phyloP scores from a whole-genome alignment of 1,140 invertebrate genomes.

The Saxidomus purpurata region DNA sequence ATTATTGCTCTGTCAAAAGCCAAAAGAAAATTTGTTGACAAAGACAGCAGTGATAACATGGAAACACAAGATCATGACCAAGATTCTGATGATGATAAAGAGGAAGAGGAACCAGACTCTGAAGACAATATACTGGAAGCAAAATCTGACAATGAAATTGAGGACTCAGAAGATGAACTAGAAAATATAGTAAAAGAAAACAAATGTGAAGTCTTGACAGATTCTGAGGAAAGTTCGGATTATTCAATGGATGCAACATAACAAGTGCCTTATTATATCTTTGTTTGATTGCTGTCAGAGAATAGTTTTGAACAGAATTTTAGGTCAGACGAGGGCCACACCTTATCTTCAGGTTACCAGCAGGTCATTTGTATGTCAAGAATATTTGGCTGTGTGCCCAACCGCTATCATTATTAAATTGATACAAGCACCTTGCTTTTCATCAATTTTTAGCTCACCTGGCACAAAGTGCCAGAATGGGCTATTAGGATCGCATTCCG shows the following conservation, averaged over 20 bases:
- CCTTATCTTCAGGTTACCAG: no score
- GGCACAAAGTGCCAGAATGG: no score
- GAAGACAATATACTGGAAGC: neutral
- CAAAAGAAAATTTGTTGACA: slow-evolving; percentile 73
- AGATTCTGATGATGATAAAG: neutral
- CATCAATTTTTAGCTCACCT: no score
- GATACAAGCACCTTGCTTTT: no score
- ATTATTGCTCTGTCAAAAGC: slow-evolving; percentile 74
- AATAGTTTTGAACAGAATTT: no score
- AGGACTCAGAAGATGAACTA: slow-evolving; percentile 5
- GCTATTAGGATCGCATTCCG: no score
- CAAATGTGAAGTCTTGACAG: slow-evolving; percentile 10
- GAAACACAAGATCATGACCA: neutral
- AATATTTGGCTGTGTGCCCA: no score
- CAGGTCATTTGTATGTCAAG: no score
- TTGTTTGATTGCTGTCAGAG: no score
- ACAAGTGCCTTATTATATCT: neutral
- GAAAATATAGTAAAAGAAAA: neutral
- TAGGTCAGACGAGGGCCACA: no score
- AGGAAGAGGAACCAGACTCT: neutral
- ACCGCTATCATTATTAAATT: no score
- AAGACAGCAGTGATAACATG: neutral
- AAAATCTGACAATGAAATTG: neutral
- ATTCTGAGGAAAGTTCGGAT: neutral
- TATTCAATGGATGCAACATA: slow-evolving; percentile 18